A percentile compares a stretch with the other conserved stretches of the same genome.
phyloP scores from a whole-genome alignment of 2,888 invertebrate genomes.

The Napeogenes inachia region DNA sequence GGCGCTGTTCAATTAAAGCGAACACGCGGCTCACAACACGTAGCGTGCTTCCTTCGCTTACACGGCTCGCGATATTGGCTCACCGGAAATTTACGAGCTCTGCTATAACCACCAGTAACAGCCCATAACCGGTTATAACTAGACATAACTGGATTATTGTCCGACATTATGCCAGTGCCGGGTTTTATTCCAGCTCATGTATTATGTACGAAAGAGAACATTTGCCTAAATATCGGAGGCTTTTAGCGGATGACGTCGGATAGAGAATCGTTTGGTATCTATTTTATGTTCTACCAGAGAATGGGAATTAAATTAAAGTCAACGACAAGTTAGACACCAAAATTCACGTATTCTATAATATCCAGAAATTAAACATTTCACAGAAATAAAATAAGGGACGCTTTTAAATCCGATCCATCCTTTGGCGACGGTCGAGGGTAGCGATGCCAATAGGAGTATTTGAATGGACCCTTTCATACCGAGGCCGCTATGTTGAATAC shows the following conservation, averaged over 20 bases:
- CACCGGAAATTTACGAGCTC: constrained; percentile 62
- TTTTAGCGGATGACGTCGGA: constrained; percentile 27
- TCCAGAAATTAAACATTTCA: background rate
- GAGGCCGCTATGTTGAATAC: background rate
- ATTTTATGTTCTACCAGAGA: constrained; percentile 18
- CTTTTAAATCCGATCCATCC: background rate
- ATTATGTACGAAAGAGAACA: constrained; percentile 25
- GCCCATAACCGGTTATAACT: constrained; percentile 48
- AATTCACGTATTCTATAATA: background rate
- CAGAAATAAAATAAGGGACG: background rate
- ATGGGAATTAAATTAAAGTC: background rate
- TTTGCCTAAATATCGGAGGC: constrained; percentile 31
- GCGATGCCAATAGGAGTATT: background rate
- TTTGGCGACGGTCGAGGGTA: constrained; percentile 1
- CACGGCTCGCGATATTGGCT: constrained; percentile 54
- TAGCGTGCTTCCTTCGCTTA: constrained; percentile 35
- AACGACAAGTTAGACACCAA: background rate
- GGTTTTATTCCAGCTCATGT: constrained; percentile 28
- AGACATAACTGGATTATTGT: constrained; percentile 54
- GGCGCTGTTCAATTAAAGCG: constrained; percentile 55
- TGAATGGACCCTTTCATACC: background rate
- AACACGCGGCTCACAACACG: constrained; percentile 45
- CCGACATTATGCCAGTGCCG: constrained; percentile 31
- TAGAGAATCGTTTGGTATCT: constrained; percentile 26
- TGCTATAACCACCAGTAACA: constrained; percentile 32